phyloP scores from a whole-genome alignment of 2,888 invertebrate genomes.

The Meandrusa payeni region DNA sequence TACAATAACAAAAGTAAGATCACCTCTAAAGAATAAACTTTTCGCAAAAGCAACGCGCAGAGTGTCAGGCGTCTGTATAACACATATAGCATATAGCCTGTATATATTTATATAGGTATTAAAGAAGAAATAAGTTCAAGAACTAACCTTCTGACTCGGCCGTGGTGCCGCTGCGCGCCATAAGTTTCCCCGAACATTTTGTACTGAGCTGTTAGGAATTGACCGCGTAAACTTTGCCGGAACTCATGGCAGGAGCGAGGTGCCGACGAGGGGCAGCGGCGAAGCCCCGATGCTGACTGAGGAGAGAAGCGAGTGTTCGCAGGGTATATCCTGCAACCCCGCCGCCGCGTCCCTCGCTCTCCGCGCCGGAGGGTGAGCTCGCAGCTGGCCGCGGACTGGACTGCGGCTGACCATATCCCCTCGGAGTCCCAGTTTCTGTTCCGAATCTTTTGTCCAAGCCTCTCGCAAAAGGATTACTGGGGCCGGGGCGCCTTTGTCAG shows the following conservation, averaged over 20 bases:
- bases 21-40: too few relatives aligned
- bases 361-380: constrained; percentile 10
- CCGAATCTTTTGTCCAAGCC: constrained; percentile 16
- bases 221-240: constrained; percentile 56
- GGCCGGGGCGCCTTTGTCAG: constrained; percentile 5
- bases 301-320: not conserved
- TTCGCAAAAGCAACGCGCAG: constrained; percentile 32
- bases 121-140: too few relatives aligned
- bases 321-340: constrained; percentile 10
- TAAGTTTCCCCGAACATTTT: constrained; percentile 43
- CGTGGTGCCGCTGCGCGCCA: constrained; percentile 28
- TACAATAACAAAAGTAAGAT: too few relatives aligned
- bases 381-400: constrained; percentile 19
- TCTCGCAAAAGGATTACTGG: constrained; percentile 11
- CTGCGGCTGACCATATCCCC: too few relatives aligned
- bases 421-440: constrained; percentile 9
- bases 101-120: too few relatives aligned
- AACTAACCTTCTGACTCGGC: constrained; percentile 43
- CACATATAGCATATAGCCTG: too few relatives aligned
- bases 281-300: constrained; percentile 17
- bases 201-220: constrained; percentile 40
- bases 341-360: constrained; percentile 1
- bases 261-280: constrained; percentile 3
- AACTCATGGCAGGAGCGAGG: constrained; percentile 43
- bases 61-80: constrained; percentile 30